Percentiles rank a stretch among this genome's conserved stretches.
phyloP scores from a whole-genome alignment of 2,113 vertebrate species.

The Sclerurus mexicanus region DNA sequence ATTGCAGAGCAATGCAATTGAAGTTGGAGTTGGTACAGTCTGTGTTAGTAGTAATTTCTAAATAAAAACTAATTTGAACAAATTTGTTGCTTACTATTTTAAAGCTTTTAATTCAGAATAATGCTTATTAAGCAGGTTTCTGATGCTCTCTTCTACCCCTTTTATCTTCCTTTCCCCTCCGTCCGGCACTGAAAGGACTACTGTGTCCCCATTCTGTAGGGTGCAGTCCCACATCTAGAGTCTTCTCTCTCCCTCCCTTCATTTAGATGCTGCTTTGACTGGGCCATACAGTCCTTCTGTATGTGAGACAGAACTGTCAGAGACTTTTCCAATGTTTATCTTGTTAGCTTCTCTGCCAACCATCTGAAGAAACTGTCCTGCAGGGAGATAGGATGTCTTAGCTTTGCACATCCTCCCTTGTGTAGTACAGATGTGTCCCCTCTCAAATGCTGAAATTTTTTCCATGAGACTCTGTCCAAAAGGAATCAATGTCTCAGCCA shows the following conservation, averaged over 20 bases:
- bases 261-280: not conserved
- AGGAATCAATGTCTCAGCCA: not conserved
- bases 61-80: not conserved
- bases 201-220: not conserved
- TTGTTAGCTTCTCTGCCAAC: not conserved
- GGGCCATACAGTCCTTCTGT: not conserved
- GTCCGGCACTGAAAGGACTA: not conserved
- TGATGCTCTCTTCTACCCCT: not conserved
- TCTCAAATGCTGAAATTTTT: not conserved
- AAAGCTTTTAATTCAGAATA: not conserved
- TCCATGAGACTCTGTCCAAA: not conserved
- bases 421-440: not conserved
- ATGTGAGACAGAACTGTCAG: not conserved
- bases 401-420: not conserved
- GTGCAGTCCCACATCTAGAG: not conserved
- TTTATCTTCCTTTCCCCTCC: not conserved
- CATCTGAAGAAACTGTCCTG: not conserved
- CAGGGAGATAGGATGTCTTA: not conserved
- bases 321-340: not conserved
- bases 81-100: not conserved
- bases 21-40: not conserved
- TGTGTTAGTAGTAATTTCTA: not conserved
- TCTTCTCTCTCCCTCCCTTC: not conserved
- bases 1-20: not conserved
- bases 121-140: not conserved